Evolutionary conservation across 1,140 invertebrate species (phyloP).

Genomic region (Liolophura sinensis): DNA sequence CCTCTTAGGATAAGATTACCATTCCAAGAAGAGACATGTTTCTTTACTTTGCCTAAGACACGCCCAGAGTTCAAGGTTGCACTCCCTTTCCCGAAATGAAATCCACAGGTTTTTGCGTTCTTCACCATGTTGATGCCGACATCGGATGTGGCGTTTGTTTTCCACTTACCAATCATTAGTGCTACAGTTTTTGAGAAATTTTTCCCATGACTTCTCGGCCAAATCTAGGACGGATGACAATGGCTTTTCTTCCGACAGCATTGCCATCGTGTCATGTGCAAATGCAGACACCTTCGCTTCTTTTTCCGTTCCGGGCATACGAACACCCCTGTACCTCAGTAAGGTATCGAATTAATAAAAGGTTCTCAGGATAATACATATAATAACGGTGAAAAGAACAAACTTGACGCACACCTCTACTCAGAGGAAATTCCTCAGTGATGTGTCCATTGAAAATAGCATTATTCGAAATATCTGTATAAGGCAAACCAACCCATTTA

Average conservation of each 20-base stretch:
- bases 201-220: neutral
- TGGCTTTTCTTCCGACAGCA: neutral
- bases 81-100: neutral
- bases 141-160: neutral
- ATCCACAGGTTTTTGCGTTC: neutral
- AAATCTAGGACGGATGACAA: neutral
- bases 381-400: slow-evolving; percentile 39
- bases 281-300: slow-evolving; percentile 1
- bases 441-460: slow-evolving; percentile 5
- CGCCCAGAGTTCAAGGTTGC: neutral
- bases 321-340: neutral
- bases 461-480: neutral
- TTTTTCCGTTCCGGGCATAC: neutral
- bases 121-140: neutral
- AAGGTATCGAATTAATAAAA: neutral
- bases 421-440: slow-evolving; percentile 28
- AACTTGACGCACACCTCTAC: slow-evolving; percentile 49
- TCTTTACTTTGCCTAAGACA: neutral
- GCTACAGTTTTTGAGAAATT: slow-evolving; percentile 1
- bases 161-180: neutral
- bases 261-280: slow-evolving; percentile 5
- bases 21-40: neutral
- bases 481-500: slow-evolving; percentile 6
- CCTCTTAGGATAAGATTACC: neutral
- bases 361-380: slow-evolving; percentile 54